Conservation (phyloP, 2,113 vertebrate species). For the Psammodynastes pulverulentus region DNA sequence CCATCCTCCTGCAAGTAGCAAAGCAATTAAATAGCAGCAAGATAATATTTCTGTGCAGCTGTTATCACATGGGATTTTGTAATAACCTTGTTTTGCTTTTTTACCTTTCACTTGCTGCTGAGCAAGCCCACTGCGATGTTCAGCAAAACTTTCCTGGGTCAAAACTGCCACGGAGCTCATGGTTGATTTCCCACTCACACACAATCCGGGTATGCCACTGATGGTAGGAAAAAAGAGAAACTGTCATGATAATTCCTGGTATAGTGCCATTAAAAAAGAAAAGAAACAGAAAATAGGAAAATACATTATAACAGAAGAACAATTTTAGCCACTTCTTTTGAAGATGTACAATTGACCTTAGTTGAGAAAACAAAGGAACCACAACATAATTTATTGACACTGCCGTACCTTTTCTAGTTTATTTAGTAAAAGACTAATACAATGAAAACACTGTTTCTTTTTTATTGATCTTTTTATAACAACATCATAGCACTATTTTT, state of each 20-base stretch:
- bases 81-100: constrained; percentile 5
- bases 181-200: constrained; percentile 90
- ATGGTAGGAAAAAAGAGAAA: background rate
- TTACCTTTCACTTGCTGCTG: constrained; percentile 88
- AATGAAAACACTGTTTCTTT: background rate
- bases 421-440: background rate
- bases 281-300: background rate
- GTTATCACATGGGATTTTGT: background rate
- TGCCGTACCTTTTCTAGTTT: background rate
- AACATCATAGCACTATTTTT: background rate
- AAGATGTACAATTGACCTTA: background rate
- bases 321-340: background rate
- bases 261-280: background rate
- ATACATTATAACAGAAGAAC: background rate
- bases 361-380: background rate
- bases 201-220: constrained; percentile 94
- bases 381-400: background rate
- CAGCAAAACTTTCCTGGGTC: constrained; percentile 99
- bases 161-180: constrained; percentile 99
- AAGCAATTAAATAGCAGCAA: background rate
- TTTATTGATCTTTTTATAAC: background rate
- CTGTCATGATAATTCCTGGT: background rate
- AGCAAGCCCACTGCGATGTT: constrained; percentile 94
- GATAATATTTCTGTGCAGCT: background rate
- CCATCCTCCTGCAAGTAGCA: background rate